Base-by-base conservation (phyloP, 2,797 vertebrate genomes). In the Premnoplex brunnescens region DNA sequence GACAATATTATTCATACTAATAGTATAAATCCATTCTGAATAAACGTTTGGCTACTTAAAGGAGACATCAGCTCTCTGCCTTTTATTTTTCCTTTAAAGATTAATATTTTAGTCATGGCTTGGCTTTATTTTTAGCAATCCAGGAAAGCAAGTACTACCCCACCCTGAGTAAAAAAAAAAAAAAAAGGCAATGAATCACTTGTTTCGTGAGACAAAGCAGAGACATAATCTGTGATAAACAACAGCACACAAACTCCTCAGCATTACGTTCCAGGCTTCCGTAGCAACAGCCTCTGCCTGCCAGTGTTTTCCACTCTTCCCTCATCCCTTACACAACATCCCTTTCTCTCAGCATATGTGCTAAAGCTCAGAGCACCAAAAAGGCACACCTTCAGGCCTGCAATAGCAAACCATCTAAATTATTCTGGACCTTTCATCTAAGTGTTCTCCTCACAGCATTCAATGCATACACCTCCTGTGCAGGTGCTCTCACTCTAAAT, bases 101-200 rank as follows among this genome's bases (percentile, higher is more conserved):
- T 51, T 39, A 81, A 39, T 82, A 64, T 46, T 89, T 79, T 34
- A 89, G 27, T 76, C 67, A 63, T 73, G 22, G 24, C 28, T 95
- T 4, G 1, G 37, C 56, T 85, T 77, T 91, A 95, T 88, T 90
- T 91, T 87, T 91, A 96, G 75, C 64, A 91, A 73, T 26, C 18
- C 69, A 58, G 68, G 84, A 60, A 91, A 92, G 34, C 62, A 81
- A 60, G 36, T 44, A 39, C 34, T 74, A 60, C 84, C 44, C 81
- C 37, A 7, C 78, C 85, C 75, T 54, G 36, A 60, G 20, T n/a
- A 52, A 73, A 56, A 52, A 30, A 30, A 51, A 28, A 26, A 73
- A 36, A 64, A 67, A 52, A 30, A 27, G 14, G 4, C 44, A 44
- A n/a, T 89, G 6, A 95, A 95, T 94, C 80, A 39, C n/a, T 84